Conservation (phyloP, 2,113 vertebrate species). For the Haliaeetus leucogaster region DNA sequence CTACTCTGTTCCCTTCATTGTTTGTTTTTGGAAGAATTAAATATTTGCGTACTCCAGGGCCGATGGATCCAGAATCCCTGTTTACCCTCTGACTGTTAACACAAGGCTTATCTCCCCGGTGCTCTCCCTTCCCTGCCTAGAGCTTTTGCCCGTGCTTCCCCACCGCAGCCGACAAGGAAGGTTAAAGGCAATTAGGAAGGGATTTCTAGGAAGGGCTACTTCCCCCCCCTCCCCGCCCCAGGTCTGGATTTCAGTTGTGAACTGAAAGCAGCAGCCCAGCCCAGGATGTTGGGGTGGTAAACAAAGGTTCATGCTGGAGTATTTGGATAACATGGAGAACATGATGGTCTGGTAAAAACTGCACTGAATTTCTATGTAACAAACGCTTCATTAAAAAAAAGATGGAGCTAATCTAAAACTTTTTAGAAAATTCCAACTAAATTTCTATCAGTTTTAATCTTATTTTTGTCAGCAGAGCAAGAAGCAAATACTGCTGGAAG, state of each 20-base stretch:
- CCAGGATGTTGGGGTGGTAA: background rate
- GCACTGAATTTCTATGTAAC: background rate
- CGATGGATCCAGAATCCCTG: background rate
- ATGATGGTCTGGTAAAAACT: background rate
- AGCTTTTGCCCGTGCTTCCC: background rate
- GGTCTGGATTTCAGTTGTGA: background rate
- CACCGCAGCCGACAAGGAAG: accelerated
- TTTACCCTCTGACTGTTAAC: background rate
- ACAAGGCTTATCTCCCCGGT: background rate
- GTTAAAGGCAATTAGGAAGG: background rate
- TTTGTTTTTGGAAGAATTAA: conserved; percentile 10
- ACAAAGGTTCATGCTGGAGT: background rate
- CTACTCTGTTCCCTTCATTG: background rate
- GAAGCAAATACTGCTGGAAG: background rate
- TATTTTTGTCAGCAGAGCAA: background rate
- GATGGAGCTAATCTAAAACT: background rate
- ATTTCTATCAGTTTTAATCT: background rate
- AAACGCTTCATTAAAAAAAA: background rate
- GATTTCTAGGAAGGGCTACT: background rate
- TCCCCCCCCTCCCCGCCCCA: background rate
- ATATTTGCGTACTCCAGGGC: background rate
- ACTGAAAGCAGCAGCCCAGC: background rate
- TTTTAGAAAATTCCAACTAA: background rate
- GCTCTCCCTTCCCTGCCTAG: background rate
- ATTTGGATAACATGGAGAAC: background rate